Evolutionary conservation across 2,797 vertebrate genomes (phyloP).

Genomic region (Harpagifer antarcticus): DNA sequence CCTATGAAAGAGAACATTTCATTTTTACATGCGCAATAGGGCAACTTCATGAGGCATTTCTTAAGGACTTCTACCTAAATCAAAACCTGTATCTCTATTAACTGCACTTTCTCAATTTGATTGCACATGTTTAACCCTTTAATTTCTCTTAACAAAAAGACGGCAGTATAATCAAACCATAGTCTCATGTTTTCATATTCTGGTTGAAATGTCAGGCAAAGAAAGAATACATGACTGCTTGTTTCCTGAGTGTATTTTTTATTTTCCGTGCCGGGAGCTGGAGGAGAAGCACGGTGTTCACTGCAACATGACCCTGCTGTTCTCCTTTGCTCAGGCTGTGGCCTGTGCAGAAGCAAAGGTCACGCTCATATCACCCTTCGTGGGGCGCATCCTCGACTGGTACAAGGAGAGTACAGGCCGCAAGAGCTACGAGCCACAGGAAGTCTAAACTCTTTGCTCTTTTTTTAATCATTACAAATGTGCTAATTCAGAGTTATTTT

Average conservation of each 20-base stretch:
- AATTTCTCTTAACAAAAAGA: background rate
- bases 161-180: background rate
- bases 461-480: too few relatives aligned
- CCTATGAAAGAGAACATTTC: too few relatives aligned
- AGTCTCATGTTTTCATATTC: background rate
- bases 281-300: conserved; percentile 92
- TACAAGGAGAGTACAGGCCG: conserved; percentile 92
- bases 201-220: background rate
- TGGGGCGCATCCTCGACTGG: conserved; percentile 98
- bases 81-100: background rate
- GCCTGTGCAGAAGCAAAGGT: conserved; percentile 95
- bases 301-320: conserved; percentile 99
- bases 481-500: too few relatives aligned
- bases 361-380: conserved; percentile 96
- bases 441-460: conserved; percentile 47
- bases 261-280: conserved; percentile 86
- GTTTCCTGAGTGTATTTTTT: background rate
- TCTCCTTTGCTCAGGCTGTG: conserved; percentile 98
- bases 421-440: conserved; percentile 90
- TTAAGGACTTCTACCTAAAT: background rate
- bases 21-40: too few relatives aligned
- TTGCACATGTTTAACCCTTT: background rate
- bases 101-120: background rate
- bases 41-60: too few relatives aligned
- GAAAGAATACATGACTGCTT: background rate